phyloP scores from a whole-genome alignment of 2,113 vertebrate species.

The Grantiella picta region DNA sequence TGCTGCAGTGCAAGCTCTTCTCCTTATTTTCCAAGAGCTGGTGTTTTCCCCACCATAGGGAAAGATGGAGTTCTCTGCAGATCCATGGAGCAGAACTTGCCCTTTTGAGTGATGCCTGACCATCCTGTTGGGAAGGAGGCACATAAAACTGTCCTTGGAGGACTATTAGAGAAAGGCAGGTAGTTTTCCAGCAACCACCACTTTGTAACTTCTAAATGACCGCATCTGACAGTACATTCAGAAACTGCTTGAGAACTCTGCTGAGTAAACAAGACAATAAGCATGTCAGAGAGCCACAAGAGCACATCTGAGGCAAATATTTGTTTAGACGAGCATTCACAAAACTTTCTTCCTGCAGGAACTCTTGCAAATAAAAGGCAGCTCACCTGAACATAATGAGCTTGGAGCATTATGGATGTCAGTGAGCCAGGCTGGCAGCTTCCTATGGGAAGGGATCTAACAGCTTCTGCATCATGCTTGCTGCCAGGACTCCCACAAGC shows the following conservation, averaged over 20 bases:
- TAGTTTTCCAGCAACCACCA: neutral
- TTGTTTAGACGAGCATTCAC: neutral
- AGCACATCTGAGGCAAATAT: neutral
- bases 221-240: neutral
- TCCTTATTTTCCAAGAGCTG: neutral
- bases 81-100: neutral
- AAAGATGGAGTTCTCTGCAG: neutral
- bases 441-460: neutral
- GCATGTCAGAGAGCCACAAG: neutral
- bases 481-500: neutral
- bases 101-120: neutral
- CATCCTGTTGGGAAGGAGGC: neutral
- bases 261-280: neutral
- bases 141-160: neutral
- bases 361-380: neutral
- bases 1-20: neutral
- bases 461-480: neutral
- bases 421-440: neutral
- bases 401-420: accelerated
- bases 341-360: neutral
- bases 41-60: neutral
- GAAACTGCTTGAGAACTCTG: neutral
- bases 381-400: neutral
- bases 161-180: neutral
- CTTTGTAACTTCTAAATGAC: neutral